Evolutionary conservation across 2,888 invertebrate genomes (phyloP).

Genomic region (Archips crataeganus): DNA sequence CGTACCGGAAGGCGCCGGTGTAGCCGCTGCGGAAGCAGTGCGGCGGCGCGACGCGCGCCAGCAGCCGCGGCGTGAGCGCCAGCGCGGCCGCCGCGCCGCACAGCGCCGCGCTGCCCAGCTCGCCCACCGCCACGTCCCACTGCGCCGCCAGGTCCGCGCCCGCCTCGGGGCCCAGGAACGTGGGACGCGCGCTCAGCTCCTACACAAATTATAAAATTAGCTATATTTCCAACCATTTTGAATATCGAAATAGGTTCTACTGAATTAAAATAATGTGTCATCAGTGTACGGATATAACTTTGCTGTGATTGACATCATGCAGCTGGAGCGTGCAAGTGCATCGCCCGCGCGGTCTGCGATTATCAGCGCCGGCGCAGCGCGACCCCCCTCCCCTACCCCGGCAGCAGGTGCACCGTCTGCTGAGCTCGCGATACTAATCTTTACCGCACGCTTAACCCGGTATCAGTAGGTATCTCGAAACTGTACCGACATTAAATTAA

Average conservation of each 20-base stretch:
- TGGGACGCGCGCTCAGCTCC: constrained; percentile 40
- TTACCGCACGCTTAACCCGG: neutral
- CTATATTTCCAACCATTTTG: too few species aligned
- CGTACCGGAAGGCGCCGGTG: constrained; percentile 88
- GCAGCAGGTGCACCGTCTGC: constrained; percentile 42
- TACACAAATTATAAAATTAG: neutral
- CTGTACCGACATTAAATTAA: neutral
- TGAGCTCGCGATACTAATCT: neutral
- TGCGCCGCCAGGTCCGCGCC: constrained; percentile 21
- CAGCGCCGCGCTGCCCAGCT: constrained; percentile 85
- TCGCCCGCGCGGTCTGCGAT: constrained; percentile 21
- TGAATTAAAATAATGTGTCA: too few species aligned
- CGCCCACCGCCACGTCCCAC: constrained; percentile 61
- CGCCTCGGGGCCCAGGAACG: constrained; percentile 44
- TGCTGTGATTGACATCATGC: too few species aligned
- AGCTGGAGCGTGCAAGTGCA: neutral
- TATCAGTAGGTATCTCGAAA: neutral
- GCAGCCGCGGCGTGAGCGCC: constrained; percentile 88
- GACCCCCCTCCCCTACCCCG: constrained; percentile 10
- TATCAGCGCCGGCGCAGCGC: constrained; percentile 46
- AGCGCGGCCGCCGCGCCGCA: constrained; percentile 88
- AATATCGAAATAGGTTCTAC: too few species aligned
- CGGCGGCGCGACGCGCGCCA: constrained; percentile 89
- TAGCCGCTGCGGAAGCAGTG: constrained; percentile 88
- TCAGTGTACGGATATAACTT: too few species aligned